Evolutionary conservation across 2,888 invertebrate genomes (phyloP), one percentile per base, ranked within the genome.

Genomic region (Ditylenchus weischeri): DNA sequence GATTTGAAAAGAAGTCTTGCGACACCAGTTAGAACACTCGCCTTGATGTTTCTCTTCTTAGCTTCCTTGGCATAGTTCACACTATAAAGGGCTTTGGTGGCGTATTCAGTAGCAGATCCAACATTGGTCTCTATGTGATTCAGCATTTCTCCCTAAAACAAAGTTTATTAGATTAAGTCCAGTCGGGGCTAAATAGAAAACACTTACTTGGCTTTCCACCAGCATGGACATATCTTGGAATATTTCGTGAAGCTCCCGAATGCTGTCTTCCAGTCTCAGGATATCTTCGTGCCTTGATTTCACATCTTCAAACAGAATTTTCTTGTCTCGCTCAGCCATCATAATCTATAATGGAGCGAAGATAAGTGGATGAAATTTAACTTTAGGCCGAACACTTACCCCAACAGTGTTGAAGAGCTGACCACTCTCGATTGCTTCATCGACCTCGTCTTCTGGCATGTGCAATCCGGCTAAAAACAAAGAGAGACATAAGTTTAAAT

Each of bases 181-280:
- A 29, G 5, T 4, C 5, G 29, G 29, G 54, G 58, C n/a, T 18
- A 23, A 49, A 19, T 0, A 57, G 11, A 71, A 35, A 3, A 15
- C 0, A 50, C 48, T 50, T 23, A 75, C 75, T 68, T 75, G 75
- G 59, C 74, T 74, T 47, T 72, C 70, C 43, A 76, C 74, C 10
- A 76, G 66, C 70, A 76, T 74, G 19, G 69, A 66, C 68, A 76
- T 64, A 59, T 76, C 77, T 63, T 73, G 73, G 49, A 76, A 77
- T 48, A 76, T 69, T 57, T 78, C 77, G 62, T 78, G 75, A 21
- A 76, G 58, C 49, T 77, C 74, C 29, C 74, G 49, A 36, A 76
- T 76, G 43, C 69, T 72, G 13, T 67, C 65, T 62, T 76, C 77
- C 43, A 76, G 64, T 21, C 61, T 59, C 15, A 74, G 23, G 36